Conservation (phyloP, 2,113 vertebrate genomes). For the Suricata suricatta region DNA sequence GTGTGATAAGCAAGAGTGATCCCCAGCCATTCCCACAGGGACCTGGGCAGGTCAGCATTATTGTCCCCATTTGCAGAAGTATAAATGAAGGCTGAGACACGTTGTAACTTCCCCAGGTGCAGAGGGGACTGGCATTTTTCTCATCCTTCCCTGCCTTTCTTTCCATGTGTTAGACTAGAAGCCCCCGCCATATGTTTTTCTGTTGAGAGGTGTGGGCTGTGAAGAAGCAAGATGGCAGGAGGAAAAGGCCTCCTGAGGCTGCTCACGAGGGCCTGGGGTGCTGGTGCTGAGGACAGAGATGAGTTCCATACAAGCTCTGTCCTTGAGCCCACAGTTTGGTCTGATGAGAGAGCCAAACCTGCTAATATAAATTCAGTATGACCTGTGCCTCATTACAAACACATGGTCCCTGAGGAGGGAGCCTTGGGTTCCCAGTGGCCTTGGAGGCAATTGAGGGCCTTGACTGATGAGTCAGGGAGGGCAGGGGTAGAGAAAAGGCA, state of each 20-base stretch:
- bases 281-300: not conserved
- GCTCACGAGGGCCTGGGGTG: not conserved
- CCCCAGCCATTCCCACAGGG: not conserved
- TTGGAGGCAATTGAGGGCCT: not conserved
- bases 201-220: not conserved
- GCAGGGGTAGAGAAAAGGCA: too few species aligned
- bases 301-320: not conserved
- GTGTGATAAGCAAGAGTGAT: not conserved
- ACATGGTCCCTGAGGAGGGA: not conserved
- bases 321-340: not conserved
- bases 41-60: not conserved
- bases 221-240: not conserved
- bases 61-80: not conserved
- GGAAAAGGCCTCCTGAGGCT: not conserved
- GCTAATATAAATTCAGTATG: not conserved
- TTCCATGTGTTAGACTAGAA: not conserved
- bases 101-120: not conserved
- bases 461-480: not conserved
- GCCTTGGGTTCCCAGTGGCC: not conserved
- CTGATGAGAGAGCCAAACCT: not conserved
- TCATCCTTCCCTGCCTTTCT: not conserved
- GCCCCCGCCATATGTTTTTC: not conserved
- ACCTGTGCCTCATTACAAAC: not conserved
- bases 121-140: not conserved
- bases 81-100: not conserved